Base-by-base conservation (phyloP, 2,797 vertebrate species). In the Phrynocephalus forsythii region DNA sequence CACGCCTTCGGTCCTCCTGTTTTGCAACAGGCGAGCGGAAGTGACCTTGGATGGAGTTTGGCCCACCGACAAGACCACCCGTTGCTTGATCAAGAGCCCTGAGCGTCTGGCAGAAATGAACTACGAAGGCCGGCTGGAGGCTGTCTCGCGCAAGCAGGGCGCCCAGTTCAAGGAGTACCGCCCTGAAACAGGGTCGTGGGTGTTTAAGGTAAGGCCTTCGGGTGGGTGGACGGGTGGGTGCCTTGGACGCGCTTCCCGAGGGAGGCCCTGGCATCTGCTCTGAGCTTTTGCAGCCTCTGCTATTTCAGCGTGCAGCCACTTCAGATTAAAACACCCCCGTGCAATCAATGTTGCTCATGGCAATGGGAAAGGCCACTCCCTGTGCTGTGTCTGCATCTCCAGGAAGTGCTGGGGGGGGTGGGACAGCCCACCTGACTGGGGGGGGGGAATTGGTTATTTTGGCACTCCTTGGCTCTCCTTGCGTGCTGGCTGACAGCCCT, bases 1-100 rank as follows among this genome's bases (percentile, higher is more conserved):
- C 2, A 22, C 63, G 33, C 33, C 13, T 30, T 33, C 28, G 6
- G 6, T 6, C 24, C 33, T 52, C 60, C 24, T 30, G 13, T 69
- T 11, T 13, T 69, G 4, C 18, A 6, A 6, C 91, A 99, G 99
- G 86, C 96, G 97, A 3, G 99, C 99, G 0, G 98, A 99, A 95
- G 98, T 99, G 67, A 99, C 99, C 0, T 94, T 99, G 87, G 98
- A 99, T 6, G 98, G 98, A 0, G 98, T 99, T 83, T 99, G 99
- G 99, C 99, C 99, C 0, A 98, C 98, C 0, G 98, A 99, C 87
- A 99, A 99, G 94, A 99, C 98, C 0, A 97, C 97, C 0, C 98
- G 98, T 69, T 95, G 95, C 91, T 97, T 98, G 95, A 99, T 99
- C 91, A 97, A 98, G 92, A 98, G 97, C 93, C 98, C 98, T 0